Evolutionary conservation across 2,888 invertebrate species (phyloP).

Genomic region (Hirtodrosophila cameraria): DNA sequence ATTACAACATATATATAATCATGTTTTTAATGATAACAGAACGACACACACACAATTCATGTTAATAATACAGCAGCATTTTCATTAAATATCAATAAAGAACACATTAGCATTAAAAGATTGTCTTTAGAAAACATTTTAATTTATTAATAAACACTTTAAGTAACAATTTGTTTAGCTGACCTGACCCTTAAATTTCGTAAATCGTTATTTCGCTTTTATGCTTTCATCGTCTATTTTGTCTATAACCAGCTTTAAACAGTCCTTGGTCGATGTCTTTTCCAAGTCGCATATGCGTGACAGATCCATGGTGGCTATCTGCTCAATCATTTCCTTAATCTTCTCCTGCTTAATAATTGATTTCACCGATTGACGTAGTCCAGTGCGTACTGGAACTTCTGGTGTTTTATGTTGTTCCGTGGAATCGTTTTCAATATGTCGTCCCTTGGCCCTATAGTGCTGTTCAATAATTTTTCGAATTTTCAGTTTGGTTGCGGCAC

Average conservation of each 20-base stretch:
- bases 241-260: constrained; percentile 85
- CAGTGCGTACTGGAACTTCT: constrained; percentile 18
- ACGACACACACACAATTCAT: background rate
- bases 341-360: constrained; percentile 83
- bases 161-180: constrained; percentile 2
- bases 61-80: constrained; percentile 24
- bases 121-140: constrained; percentile 19
- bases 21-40: background rate
- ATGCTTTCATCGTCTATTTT: constrained; percentile 81
- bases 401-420: constrained; percentile 41
- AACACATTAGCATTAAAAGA: constrained; percentile 4
- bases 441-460: constrained; percentile 81
- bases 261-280: constrained; percentile 85
- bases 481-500: constrained; percentile 81
- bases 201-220: constrained; percentile 34
- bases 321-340: constrained; percentile 84
- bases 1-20: background rate
- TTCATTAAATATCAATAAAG: constrained; percentile 25
- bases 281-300: constrained; percentile 84
- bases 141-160: constrained; percentile 15
- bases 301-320: constrained; percentile 84
- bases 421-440: constrained; percentile 79
- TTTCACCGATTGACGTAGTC: constrained; percentile 75
- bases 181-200: background rate
- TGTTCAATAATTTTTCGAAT: constrained; percentile 80